These are phyloP conservation scores for Eutolmus rufibarbis DNA, from an alignment of 2,888 invertebrate species.

Conservation along the genomic window DNA sequence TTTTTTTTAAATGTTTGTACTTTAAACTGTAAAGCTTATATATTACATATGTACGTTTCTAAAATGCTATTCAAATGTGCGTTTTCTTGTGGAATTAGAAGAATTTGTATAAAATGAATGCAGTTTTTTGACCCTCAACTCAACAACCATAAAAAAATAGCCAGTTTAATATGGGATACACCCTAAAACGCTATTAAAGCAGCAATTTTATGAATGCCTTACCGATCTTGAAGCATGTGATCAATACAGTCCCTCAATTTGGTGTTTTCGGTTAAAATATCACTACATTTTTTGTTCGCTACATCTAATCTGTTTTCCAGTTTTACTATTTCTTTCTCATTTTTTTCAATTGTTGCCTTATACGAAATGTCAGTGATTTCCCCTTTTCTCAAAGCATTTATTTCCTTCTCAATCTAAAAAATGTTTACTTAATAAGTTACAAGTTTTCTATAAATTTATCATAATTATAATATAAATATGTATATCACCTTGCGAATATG, in stretches of 20 bases:
- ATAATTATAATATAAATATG: not conserved
- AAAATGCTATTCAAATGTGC: no score
- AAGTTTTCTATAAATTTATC: not conserved
- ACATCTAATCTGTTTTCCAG: constrained; percentile 80
- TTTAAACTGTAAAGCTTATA: no score
- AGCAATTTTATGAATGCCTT: constrained; percentile 43
- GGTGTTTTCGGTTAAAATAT: constrained; percentile 76
- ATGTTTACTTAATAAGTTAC: not conserved
- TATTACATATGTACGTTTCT: no score
- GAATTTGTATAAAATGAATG: no score
- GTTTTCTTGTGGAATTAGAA: no score
- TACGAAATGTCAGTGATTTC: constrained; percentile 65
- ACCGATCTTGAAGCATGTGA: constrained; percentile 80
- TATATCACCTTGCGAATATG: constrained; percentile 62
- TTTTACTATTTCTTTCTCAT: constrained; percentile 66
- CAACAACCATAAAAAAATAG: no score
- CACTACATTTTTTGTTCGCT: constrained; percentile 78
- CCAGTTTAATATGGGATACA: no score
- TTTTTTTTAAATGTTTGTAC: no score
- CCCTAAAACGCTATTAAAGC: not conserved
- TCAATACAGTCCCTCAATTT: constrained; percentile 80
- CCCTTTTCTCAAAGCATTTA: constrained; percentile 58
- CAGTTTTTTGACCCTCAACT: no score
- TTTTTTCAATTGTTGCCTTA: constrained; percentile 60
- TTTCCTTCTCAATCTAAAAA: constrained; percentile 59